A percentile compares a stretch with the other conserved stretches of the same genome.
Conservation (phyloP, 1,140 invertebrate species). For the Papilio polytes region DNA sequence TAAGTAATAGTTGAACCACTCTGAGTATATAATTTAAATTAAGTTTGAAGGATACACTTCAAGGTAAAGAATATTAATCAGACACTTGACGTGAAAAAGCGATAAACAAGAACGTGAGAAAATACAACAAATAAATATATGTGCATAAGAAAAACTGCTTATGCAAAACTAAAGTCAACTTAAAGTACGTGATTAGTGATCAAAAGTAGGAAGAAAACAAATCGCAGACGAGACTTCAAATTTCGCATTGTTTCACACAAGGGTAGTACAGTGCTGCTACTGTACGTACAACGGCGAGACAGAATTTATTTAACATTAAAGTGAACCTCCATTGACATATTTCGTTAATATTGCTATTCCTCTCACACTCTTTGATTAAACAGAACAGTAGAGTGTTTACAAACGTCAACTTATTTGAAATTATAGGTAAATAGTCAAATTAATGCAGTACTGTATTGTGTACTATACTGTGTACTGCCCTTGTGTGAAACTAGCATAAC, state of each 20-base stretch:
- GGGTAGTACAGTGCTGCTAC: background rate
- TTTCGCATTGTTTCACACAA: slow-evolving; percentile 16
- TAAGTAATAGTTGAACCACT: too few species aligned
- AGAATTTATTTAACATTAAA: background rate
- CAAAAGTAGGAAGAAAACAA: slow-evolving; percentile 27
- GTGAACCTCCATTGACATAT: background rate
- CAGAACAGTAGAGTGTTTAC: background rate
- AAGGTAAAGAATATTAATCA: background rate
- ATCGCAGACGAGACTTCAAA: slow-evolving; percentile 7
- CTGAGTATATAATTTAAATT: too few species aligned
- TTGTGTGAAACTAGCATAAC: background rate
- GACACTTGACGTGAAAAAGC: background rate
- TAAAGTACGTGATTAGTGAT: slow-evolving; percentile 38
- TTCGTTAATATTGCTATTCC: background rate
- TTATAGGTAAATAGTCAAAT: too few species aligned
- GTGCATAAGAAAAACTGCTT: slow-evolving; percentile 30
- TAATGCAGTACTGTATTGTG: background rate
- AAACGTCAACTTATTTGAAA: background rate
- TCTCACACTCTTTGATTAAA: background rate
- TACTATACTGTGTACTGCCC: background rate
- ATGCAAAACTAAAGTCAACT: slow-evolving; percentile 32
- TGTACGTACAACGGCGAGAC: background rate
- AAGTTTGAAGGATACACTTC: background rate
- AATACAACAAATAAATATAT: slow-evolving; percentile 32
- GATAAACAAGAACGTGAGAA: slow-evolving; percentile 31